phyloP scores from a whole-genome alignment of 2,888 invertebrate species.

The Sinelater perroti region DNA sequence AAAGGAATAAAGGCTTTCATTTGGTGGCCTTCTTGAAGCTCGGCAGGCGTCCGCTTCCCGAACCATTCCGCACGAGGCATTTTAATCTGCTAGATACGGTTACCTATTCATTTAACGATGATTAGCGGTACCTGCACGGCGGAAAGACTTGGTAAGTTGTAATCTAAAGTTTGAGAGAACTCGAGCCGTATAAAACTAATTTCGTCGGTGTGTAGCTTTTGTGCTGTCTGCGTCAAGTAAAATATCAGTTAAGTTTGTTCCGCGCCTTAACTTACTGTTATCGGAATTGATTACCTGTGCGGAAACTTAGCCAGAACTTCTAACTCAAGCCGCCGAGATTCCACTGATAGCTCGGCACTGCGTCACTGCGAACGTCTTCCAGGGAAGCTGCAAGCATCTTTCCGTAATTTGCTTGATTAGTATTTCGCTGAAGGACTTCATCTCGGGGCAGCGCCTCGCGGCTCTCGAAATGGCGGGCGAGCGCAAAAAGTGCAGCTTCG shows the following conservation, averaged over 20 bases:
- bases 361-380: conserved; percentile 17
- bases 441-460: background rate
- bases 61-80: too few relatives aligned
- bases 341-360: conserved; percentile 25
- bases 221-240: conserved; percentile 40
- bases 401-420: conserved; percentile 13
- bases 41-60: too few relatives aligned
- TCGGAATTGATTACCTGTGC: conserved; percentile 39
- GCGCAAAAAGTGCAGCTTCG: background rate
- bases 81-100: too few relatives aligned
- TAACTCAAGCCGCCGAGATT: conserved; percentile 33
- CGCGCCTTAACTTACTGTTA: conserved; percentile 37
- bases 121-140: conserved; percentile 20
- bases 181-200: conserved; percentile 36
- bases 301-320: conserved; percentile 35
- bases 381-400: conserved; percentile 19
- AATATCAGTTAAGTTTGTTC: conserved; percentile 40
- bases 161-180: conserved; percentile 37
- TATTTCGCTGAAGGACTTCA: background rate
- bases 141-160: conserved; percentile 33
- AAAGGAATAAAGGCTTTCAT: too few relatives aligned
- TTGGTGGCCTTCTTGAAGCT: too few relatives aligned
- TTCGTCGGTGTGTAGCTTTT: conserved; percentile 38
- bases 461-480: too few relatives aligned
- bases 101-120: conserved; percentile 22